These are phyloP conservation scores for Amiota mariae DNA, from an alignment of 2,888 invertebrate genomes.

Conservation along the genomic window DNA sequence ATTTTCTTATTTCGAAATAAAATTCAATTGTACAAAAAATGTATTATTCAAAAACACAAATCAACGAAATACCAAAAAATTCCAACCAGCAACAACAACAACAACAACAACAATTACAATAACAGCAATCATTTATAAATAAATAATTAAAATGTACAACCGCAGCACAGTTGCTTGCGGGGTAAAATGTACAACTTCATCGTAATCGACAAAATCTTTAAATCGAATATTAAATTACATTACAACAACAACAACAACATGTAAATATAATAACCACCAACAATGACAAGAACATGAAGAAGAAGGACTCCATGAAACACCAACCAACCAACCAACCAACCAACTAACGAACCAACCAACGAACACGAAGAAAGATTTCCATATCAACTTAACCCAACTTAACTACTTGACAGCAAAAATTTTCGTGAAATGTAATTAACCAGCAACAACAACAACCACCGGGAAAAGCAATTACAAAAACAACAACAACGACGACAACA, in stretches of 20 bases:
- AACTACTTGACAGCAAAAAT: constrained; percentile 70
- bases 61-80: neutral
- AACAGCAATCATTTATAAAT: constrained; percentile 30
- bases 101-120: neutral
- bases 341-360: neutral
- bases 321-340: constrained; percentile 32
- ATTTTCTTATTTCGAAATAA: too few species aligned
- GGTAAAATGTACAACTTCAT: constrained; percentile 44
- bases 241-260: constrained; percentile 33
- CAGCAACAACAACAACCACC: constrained; percentile 56
- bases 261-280: neutral
- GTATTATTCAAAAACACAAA: neutral
- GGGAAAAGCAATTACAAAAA: constrained; percentile 7
- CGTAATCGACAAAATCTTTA: constrained; percentile 59
- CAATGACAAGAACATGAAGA: constrained; percentile 25
- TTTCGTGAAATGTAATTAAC: constrained; percentile 72
- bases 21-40: neutral
- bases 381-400: constrained; percentile 66
- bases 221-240: constrained; percentile 69
- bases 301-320: constrained; percentile 13
- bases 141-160: constrained; percentile 61
- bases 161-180: neutral
- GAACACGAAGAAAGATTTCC: constrained; percentile 29
- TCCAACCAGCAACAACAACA: neutral
- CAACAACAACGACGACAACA: constrained; percentile 34